Evolutionary conservation across 2,797 vertebrate genomes (phyloP).

Genomic region (Pangasius macronema): DNA sequence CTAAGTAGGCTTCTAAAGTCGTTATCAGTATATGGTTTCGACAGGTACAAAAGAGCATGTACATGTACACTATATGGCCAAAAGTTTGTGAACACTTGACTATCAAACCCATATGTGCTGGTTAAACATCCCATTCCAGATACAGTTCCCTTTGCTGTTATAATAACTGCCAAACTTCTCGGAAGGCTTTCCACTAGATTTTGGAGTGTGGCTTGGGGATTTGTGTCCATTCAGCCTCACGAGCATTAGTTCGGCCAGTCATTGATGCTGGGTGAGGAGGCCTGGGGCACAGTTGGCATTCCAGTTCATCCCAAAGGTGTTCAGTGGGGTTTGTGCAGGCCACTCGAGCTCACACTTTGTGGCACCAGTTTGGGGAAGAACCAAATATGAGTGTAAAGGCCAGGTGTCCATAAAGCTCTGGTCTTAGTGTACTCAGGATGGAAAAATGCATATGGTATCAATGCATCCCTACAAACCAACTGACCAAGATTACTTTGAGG

Average conservation of each 20-base stretch:
- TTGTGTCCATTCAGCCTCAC: not conserved
- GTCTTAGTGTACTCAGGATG: slow-evolving; percentile 2
- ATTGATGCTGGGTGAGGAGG: not conserved
- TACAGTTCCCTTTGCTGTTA: not conserved
- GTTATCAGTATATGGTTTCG: not conserved
- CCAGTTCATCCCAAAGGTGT: not conserved
- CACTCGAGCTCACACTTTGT: not conserved
- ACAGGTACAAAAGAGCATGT: not conserved
- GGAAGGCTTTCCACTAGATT: not conserved
- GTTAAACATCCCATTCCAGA: not conserved
- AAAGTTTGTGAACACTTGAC: not conserved
- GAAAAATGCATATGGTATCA: not conserved
- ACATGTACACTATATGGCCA: not conserved
- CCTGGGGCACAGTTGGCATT: too few relatives aligned
- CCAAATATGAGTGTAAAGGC: not conserved
- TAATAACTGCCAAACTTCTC: not conserved
- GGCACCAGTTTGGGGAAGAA: not conserved
- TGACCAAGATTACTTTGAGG: slow-evolving; percentile 9
- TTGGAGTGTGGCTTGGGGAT: not conserved
- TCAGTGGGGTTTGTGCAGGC: not conserved
- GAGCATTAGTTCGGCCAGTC: not conserved
- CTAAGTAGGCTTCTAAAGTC: not conserved
- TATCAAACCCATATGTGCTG: not conserved
- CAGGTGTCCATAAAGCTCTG: not conserved
- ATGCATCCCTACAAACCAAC: not conserved